These are phyloP conservation scores for Melanerpes formicivorus DNA, from an alignment of 2,113 vertebrate species.

Conservation along the genomic window DNA sequence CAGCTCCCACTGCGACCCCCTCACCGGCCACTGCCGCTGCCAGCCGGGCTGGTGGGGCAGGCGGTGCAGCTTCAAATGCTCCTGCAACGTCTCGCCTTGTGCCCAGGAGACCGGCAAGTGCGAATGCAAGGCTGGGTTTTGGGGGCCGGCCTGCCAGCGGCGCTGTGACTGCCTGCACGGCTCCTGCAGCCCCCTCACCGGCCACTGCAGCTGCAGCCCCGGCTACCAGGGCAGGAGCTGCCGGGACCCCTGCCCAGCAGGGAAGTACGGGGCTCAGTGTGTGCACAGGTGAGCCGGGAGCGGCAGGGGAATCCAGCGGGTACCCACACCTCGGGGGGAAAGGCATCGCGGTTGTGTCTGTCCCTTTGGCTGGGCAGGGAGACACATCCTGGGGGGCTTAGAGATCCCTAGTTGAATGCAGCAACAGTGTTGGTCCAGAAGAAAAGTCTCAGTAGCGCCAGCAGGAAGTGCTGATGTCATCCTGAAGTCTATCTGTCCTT, in stretches of 20 bases:
- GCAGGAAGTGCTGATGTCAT: not conserved
- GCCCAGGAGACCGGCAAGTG: constrained; percentile 82
- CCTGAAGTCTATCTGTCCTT: fast-evolving
- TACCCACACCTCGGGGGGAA: fast-evolving
- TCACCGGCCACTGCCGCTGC: constrained; percentile 85
- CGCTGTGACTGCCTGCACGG: constrained; percentile 83
- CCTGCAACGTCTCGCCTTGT: constrained; percentile 84
- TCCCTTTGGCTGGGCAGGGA: not conserved
- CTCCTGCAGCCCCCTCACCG: constrained; percentile 71
- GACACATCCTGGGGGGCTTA: fast-evolving
- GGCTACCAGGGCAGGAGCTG: constrained; percentile 85
- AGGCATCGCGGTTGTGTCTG: fast-evolving
- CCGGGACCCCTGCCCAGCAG: constrained; percentile 73
- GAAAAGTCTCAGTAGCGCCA: fast-evolving
- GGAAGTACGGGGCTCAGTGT: constrained; percentile 83
- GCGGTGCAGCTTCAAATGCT: constrained; percentile 81
- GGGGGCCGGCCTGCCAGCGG: constrained; percentile 81
- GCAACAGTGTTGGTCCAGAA: not conserved
- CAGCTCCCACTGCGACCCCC: constrained; percentile 78
- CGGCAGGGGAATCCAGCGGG: fast-evolving
- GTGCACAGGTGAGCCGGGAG: constrained; percentile 74
- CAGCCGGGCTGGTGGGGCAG: constrained; percentile 83
- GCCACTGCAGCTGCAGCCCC: constrained; percentile 81
- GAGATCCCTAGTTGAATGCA: not conserved
- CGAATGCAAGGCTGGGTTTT: constrained; percentile 79